Percentiles rank a stretch among this genome's conserved stretches.
These are phyloP conservation scores for Leptopilina syphax DNA, from an alignment of 2,888 invertebrate genomes.

Conservation along the genomic window DNA sequence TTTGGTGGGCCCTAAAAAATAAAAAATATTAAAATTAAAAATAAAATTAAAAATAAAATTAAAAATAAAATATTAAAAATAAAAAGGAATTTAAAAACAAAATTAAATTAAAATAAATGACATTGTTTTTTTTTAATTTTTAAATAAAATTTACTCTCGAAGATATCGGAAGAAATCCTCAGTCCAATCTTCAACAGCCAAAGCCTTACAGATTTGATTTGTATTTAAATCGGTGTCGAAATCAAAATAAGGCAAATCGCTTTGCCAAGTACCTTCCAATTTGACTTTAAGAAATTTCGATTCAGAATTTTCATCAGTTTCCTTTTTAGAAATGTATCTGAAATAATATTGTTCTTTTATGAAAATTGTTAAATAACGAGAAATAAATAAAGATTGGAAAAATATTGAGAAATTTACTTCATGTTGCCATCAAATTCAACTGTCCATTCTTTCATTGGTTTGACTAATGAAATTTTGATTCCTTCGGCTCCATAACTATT, in stretches of 20 bases:
- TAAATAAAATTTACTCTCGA: conserved; percentile 8
- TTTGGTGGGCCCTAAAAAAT: conserved; percentile 24
- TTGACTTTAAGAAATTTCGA: conserved; percentile 23
- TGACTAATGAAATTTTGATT: conserved; percentile 9
- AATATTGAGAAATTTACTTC: not conserved
- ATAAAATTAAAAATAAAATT: not conserved
- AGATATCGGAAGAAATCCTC: conserved; percentile 25
- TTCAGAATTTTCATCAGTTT: conserved; percentile 2
- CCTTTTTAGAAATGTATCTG: not conserved
- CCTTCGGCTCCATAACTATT: conserved; percentile 22
- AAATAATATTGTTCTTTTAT: not conserved
- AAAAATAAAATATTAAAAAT: not conserved
- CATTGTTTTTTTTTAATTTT: not conserved
- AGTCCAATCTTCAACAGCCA: conserved; percentile 34
- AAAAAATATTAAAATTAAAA: not conserved
- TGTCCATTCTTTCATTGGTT: conserved; percentile 37
- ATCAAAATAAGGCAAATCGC: conserved; percentile 24
- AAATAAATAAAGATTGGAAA: not conserved
- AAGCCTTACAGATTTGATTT: conserved; percentile 7
- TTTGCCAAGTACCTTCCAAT: conserved; percentile 26
- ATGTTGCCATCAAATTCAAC: conserved; percentile 15
- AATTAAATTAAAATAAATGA: too few relatives aligned
- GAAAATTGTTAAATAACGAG: not conserved
- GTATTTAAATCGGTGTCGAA: conserved; percentile 24
- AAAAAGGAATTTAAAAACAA: not conserved